phyloP scores from a whole-genome alignment of 1,140 invertebrate species.

The Pogonomyrmex californicus region DNA sequence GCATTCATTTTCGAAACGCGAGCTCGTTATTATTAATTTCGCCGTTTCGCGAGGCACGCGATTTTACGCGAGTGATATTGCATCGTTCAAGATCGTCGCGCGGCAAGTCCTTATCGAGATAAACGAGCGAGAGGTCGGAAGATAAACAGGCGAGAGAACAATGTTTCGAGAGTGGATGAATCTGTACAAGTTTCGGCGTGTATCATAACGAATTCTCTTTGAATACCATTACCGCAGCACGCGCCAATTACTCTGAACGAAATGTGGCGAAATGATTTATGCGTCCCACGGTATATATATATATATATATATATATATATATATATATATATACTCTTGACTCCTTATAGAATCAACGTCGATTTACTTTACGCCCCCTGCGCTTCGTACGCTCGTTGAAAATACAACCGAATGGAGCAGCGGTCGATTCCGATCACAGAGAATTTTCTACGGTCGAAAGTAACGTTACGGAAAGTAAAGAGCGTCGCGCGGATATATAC shows the following conservation, averaged over 20 bases:
- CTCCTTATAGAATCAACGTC: conserved; percentile 55
- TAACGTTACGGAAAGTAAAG: not conserved
- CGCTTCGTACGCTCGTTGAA: not conserved
- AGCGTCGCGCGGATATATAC: not conserved
- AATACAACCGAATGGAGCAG: not conserved
- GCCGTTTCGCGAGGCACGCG: conserved; percentile 6
- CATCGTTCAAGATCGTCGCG: conserved; percentile 13
- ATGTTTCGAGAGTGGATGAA: conserved; percentile 36
- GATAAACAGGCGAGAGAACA: conserved; percentile 15
- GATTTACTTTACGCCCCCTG: conserved; percentile 28
- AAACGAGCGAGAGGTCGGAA: not conserved
- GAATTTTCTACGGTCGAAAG: conserved; percentile 11
- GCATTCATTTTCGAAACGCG: conserved; percentile 21
- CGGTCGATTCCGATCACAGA: not conserved
- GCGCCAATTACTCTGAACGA: conserved; percentile 82
- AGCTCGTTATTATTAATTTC: conserved; percentile 53
- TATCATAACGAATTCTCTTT: conserved; percentile 81
- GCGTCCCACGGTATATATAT: conserved; percentile 59
- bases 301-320: not conserved
- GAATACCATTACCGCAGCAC: conserved; percentile 80
- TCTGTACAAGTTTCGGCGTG: conserved; percentile 51
- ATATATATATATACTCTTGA: conserved; percentile 12
- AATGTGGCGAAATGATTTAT: conserved; percentile 82
- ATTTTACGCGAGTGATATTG: conserved; percentile 2
- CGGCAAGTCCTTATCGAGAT: not conserved